These are phyloP conservation scores for Euspilapteryx auroguttella DNA, from an alignment of 2,888 invertebrate genomes.

Conservation along the genomic window DNA sequence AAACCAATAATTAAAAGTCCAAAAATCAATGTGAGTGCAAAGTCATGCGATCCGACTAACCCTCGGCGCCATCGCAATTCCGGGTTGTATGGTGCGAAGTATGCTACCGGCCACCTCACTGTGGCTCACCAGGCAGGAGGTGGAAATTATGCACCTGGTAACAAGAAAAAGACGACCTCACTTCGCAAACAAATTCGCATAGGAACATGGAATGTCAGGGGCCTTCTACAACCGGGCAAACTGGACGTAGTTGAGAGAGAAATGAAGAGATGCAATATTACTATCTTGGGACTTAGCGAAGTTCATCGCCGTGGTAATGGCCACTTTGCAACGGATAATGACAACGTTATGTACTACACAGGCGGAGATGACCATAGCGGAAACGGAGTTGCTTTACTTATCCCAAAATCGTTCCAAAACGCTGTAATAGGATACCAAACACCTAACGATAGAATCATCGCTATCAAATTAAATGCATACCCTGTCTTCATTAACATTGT, in stretches of 20 bases:
- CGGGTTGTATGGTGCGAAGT: neutral
- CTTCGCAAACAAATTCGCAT: neutral
- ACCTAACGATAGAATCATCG: neutral
- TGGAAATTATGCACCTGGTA: neutral
- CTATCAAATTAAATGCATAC: neutral
- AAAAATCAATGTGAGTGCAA: neutral
- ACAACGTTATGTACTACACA: neutral
- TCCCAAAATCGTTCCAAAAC: neutral
- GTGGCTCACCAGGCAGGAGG: neutral
- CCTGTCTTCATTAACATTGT: neutral
- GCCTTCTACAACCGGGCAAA: neutral
- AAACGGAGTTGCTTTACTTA: neutral
- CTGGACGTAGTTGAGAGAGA: conserved; percentile 1
- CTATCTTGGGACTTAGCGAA: neutral
- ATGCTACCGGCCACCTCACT: conserved; percentile 1
- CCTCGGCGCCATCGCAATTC: neutral
- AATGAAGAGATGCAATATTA: neutral
- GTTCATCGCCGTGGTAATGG: neutral
- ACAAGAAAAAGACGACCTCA: neutral
- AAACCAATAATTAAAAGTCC: neutral
- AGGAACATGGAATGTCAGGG: neutral
- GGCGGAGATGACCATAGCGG: neutral
- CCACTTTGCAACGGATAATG: neutral
- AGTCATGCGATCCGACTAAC: neutral
- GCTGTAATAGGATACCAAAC: neutral